Conservation (phyloP, 2,888 invertebrate genomes). For the Nomada flava region DNA sequence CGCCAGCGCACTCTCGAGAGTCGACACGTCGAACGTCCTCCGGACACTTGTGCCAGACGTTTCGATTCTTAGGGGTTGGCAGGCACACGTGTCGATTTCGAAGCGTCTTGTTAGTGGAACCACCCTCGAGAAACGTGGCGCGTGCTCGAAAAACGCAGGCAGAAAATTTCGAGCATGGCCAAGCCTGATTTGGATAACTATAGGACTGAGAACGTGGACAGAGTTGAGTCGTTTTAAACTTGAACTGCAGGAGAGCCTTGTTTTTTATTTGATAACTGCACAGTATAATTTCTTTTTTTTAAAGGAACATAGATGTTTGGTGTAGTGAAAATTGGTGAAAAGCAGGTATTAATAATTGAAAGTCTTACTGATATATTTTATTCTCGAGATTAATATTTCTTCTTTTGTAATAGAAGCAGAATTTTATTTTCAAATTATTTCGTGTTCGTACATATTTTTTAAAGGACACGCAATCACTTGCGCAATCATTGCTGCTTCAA, state of each 20-base stretch:
- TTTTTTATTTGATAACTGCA: neutral
- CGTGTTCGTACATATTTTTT: too few relatives aligned
- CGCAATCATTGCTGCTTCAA: too few relatives aligned
- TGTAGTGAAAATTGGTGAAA: too few relatives aligned
- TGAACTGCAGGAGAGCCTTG: neutral
- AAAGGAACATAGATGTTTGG: too few relatives aligned
- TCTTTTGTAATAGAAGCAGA: too few relatives aligned
- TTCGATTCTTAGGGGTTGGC: neutral
- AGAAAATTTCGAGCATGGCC: neutral
- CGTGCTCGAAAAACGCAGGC: neutral
- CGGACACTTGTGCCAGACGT: slow-evolving; percentile 4
- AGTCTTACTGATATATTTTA: too few relatives aligned
- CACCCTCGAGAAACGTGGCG: neutral
- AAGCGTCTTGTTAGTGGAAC: slow-evolving; percentile 10
- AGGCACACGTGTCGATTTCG: slow-evolving; percentile 14
- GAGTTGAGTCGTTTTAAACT: neutral
- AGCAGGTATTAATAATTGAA: too few relatives aligned
- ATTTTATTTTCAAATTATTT: too few relatives aligned
- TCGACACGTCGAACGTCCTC: slow-evolving; percentile 11
- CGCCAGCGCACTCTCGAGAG: slow-evolving; percentile 13
- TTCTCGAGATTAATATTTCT: too few relatives aligned
- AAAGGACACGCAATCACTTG: too few relatives aligned
- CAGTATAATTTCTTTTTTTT: too few relatives aligned
- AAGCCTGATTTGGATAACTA: neutral
- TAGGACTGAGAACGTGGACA: neutral